Percentiles rank a stretch among this genome's conserved stretches.
phyloP scores from a whole-genome alignment of 2,113 vertebrate species.

The Bubo blakistoni region DNA sequence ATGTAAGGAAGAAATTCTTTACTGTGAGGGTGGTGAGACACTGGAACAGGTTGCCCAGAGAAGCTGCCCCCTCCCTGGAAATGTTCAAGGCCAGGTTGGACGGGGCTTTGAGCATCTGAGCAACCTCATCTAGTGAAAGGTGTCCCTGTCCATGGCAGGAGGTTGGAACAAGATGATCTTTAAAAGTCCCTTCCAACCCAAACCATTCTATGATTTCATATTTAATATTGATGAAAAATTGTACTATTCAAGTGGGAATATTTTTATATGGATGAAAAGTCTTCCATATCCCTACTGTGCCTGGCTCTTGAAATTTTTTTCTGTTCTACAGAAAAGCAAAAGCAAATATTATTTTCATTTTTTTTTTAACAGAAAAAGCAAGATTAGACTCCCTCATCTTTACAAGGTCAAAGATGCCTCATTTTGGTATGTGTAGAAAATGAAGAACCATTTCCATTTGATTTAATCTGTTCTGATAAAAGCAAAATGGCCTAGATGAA shows the following conservation, averaged over 20 bases:
- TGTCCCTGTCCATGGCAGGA: no score
- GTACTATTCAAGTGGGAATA: background rate
- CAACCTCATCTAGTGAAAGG: no score
- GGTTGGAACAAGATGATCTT: no score
- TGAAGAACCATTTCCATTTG: background rate
- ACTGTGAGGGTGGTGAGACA: no score
- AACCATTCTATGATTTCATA: no score
- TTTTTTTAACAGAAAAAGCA: background rate
- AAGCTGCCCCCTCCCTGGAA: no score
- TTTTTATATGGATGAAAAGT: background rate
- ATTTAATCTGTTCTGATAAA: background rate
- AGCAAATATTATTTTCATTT: background rate
- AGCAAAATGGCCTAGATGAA: background rate
- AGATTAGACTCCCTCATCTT: background rate
- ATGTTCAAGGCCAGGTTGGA: no score
- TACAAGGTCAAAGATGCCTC: background rate
- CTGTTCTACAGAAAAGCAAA: background rate
- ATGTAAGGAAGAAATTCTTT: no score
- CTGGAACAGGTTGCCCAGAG: no score
- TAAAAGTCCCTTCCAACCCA: no score
- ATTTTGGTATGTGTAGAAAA: background rate
- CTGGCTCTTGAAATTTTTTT: background rate
- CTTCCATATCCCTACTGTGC: background rate
- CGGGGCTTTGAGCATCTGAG: no score
- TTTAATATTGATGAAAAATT: background rate